Evolutionary conservation across 2,797 vertebrate species (phyloP).

Genomic region (Enteromius anoplus): DNA sequence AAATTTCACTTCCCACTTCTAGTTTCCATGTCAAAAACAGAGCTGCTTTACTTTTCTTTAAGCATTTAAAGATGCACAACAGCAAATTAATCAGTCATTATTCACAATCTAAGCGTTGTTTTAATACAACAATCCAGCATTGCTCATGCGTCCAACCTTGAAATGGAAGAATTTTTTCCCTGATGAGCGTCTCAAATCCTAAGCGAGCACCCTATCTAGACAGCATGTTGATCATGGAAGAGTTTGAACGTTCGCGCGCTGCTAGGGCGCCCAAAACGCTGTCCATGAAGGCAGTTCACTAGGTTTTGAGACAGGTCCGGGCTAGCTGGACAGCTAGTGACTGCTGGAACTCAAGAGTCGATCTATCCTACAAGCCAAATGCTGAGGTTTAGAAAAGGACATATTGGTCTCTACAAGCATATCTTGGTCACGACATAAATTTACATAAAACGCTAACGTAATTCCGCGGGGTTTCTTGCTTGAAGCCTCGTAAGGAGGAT

Average conservation of each 20-base stretch:
- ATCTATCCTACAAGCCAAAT: background rate
- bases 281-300: constrained; percentile 18
- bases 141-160: background rate
- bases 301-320: background rate
- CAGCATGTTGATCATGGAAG: background rate
- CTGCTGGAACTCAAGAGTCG: constrained; percentile 33
- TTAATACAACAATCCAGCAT: background rate
- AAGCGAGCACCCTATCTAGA: background rate
- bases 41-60: background rate
- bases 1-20: background rate
- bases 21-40: background rate
- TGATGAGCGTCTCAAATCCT: background rate
- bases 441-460: constrained; percentile 8
- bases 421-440: constrained; percentile 6
- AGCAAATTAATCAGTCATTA: background rate
- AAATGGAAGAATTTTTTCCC: background rate
- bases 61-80: background rate
- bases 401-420: background rate
- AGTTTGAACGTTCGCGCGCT: constrained; percentile 5
- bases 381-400: constrained; percentile 19
- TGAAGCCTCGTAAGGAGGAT: constrained; percentile 6
- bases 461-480: constrained; percentile 5
- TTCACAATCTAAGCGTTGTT: background rate
- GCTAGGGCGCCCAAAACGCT: background rate
- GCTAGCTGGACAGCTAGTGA: constrained; percentile 28